phyloP scores from a whole-genome alignment of 2,797 vertebrate species.

The Paratrypauchen microcephalus region DNA sequence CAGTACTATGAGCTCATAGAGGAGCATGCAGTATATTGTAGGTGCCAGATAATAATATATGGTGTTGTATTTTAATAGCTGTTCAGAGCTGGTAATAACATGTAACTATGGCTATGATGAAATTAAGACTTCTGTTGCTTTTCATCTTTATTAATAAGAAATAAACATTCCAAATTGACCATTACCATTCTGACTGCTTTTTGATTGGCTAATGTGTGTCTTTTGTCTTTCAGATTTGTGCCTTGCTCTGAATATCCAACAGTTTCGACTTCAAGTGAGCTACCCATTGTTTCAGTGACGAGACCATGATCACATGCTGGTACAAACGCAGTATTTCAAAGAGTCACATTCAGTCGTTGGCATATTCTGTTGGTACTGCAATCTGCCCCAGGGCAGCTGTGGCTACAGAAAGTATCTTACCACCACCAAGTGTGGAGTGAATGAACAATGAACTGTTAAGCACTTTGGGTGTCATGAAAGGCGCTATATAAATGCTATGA shows the following conservation, averaged over 20 bases:
- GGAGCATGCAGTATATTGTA: neutral
- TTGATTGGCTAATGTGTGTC: neutral
- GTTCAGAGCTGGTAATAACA: neutral
- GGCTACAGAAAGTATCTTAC: no score
- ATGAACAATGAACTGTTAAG: no score
- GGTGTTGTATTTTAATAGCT: neutral
- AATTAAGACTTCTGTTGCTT: neutral
- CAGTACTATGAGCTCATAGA: neutral
- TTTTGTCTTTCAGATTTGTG: slow-evolving; percentile 21
- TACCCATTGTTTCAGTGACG: slow-evolving; percentile 25
- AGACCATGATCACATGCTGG: slow-evolving; percentile 50
- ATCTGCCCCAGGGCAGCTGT: no score
- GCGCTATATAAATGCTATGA: no score
- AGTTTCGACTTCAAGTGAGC: slow-evolving; percentile 11
- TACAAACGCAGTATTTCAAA: no score
- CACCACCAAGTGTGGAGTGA: no score
- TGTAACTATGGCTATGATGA: neutral
- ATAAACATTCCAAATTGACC: neutral
- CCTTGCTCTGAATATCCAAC: slow-evolving; percentile 33
- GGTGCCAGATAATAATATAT: neutral
- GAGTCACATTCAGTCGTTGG: slow-evolving; percentile 30
- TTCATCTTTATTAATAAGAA: slow-evolving; percentile 35
- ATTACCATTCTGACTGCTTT: neutral
- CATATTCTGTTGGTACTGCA: neutral
- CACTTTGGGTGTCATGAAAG: no score